These are phyloP conservation scores for Pseudanteris insignis DNA, from an alignment of 2,888 invertebrate genomes.

Conservation along the genomic window DNA sequence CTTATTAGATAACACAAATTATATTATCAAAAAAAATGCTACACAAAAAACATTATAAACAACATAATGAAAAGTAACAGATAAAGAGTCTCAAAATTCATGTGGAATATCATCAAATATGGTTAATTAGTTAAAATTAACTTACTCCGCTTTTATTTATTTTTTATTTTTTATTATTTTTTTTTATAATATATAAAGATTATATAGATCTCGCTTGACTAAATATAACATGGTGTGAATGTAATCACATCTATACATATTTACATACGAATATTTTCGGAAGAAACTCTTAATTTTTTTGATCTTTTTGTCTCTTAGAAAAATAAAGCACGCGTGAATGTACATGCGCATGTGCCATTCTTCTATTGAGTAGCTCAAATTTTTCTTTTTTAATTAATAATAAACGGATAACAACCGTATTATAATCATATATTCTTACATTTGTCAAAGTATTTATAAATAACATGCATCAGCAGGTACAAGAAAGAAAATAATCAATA, in stretches of 20 bases:
- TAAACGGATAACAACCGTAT: no score
- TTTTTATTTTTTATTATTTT: conserved; percentile 25
- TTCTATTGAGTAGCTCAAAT: conserved; percentile 9
- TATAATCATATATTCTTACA: no score
- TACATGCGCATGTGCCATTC: conserved; percentile 29
- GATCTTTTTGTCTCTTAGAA: conserved; percentile 29
- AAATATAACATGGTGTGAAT: conserved; percentile 40
- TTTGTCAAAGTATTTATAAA: conserved; percentile 9
- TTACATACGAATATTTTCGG: conserved; percentile 45
- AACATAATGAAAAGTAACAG: no score
- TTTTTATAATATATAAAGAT: conserved; percentile 51
- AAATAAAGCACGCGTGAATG: conserved; percentile 42
- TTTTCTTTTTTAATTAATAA: no score
- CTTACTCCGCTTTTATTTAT: no score
- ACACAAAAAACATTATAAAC: no score
- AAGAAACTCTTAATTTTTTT: conserved; percentile 32
- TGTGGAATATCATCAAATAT: no score
- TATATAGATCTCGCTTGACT: conserved; percentile 42
- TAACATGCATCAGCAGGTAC: conserved; percentile 24
- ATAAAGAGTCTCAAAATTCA: no score
- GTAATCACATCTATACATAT: conserved; percentile 46
- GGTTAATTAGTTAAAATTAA: no score
- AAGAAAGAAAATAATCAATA: conserved; percentile 12
- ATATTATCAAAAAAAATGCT: no score
- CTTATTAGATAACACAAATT: no score